Evolutionary conservation across 2,888 invertebrate species (phyloP).

Genomic region (Netelia virgata): DNA sequence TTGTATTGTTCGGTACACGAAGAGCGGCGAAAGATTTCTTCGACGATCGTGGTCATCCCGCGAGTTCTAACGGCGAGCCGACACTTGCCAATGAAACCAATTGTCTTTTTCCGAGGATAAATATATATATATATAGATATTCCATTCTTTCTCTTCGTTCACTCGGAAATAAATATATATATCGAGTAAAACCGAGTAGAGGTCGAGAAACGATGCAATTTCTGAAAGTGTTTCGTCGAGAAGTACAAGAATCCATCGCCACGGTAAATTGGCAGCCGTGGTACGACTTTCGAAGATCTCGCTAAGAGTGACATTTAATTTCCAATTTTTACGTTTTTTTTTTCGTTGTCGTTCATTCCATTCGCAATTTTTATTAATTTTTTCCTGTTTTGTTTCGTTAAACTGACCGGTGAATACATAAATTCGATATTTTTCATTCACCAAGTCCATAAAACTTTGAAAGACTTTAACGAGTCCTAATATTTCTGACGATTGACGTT

Average conservation of each 20-base stretch:
- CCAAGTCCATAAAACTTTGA: neutral
- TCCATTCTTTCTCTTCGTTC: neutral
- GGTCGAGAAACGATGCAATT: conserved; percentile 29
- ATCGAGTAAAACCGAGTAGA: neutral
- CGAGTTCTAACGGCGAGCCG: neutral
- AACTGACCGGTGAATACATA: neutral
- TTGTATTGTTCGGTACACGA: neutral
- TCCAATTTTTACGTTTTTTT: neutral
- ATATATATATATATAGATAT: neutral
- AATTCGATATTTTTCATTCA: neutral
- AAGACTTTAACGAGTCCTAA: neutral
- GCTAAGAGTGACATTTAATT: conserved; percentile 9
- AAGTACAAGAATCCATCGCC: conserved; percentile 22
- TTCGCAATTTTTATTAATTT: neutral
- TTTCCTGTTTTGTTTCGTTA: neutral
- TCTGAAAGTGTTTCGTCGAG: conserved; percentile 37
- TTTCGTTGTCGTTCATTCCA: neutral
- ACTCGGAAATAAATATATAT: neutral
- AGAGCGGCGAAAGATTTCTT: neutral
- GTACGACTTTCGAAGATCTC: conserved; percentile 6
- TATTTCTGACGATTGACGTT: neutral
- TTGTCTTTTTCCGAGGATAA: neutral
- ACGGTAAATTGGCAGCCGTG: conserved; percentile 33
- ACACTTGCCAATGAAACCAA: conserved; percentile 7
- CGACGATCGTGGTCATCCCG: conserved; percentile 1